Base-by-base conservation (phyloP, 1,140 invertebrate species). In the Chironomus tepperi region DNA sequence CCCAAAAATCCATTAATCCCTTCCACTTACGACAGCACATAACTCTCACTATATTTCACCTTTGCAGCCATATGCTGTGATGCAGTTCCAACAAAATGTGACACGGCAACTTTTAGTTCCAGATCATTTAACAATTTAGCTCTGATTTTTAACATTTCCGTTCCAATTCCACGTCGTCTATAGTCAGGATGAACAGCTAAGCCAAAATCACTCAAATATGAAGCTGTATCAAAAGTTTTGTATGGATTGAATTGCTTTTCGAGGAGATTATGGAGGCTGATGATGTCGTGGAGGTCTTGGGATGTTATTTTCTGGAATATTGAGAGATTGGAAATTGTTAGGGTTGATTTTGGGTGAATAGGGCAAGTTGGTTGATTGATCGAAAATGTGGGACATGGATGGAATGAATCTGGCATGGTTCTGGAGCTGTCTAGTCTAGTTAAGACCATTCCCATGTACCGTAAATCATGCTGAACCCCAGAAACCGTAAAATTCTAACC, bases 111-210 rank as follows among this genome's bases (percentile, higher is more conserved):
- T 70, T 70, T 70, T 9, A 70, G 10, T 18, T 18, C 19, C 1
- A 70, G 10, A 2, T 15, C 16, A 21, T 70, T 70, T 5, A 70
- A 19, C 6, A 70, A 21, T 5, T 10, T 3, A 1, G 16, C 3
- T 83, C 83, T 84, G 2, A 80, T 81, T 75, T 79, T 82, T 43
- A 85, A 79, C 0, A 85, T 77, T 75, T 81, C 80, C 21, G 79
- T 81, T 0, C 83, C 84, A 12, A 85, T 82, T 75, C 84, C 84
- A 79, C 84, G 83, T 15, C 84, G 84, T 7, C 83, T 75, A 73
- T 82, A 81, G 15, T 78, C 79, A 0, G 80, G 80, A 67, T 79
- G 42, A 0, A 84, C 84, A 0, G 82, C 83, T 43, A 85, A 75
- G 0, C 84, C 84, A 24, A 80, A 81, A 0, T 83, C 83, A 0